phyloP scores from a whole-genome alignment of 92 coral and sea anemone species.

The Palythoa heliodiscus region DNA sequence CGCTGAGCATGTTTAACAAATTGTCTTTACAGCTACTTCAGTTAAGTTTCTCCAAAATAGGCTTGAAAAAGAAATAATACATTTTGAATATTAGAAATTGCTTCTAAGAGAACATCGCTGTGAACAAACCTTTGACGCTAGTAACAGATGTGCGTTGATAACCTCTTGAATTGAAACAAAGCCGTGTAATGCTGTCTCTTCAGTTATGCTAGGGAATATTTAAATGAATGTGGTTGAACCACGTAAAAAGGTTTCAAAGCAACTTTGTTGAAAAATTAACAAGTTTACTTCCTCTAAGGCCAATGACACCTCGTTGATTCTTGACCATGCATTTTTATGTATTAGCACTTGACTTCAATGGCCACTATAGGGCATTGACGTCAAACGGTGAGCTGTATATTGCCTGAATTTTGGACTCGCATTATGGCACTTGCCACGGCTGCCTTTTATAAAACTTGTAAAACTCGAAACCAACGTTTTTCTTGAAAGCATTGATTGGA shows the following conservation, averaged over 20 bases:
- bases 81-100: too few relatives aligned
- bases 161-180: too few relatives aligned
- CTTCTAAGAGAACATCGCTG: neutral
- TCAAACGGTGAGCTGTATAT: neutral
- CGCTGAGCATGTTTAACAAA: too few relatives aligned
- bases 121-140: neutral
- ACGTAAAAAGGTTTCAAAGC: slow-evolving; percentile 2
- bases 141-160: too few relatives aligned
- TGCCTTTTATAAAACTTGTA: neutral
- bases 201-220: neutral
- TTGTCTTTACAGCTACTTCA: neutral
- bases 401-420: neutral
- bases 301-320: neutral
- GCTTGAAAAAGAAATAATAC: too few relatives aligned
- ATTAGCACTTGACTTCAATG: neutral
- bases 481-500: neutral
- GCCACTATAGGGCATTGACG: neutral
- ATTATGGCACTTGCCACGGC: neutral
- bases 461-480: neutral
- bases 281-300: neutral
- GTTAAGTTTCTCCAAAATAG: neutral
- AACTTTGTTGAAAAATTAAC: neutral
- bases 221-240: neutral
- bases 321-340: neutral
- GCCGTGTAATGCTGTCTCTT: neutral